Evolutionary conservation across 2,888 invertebrate genomes (phyloP).

Genomic region (Abscondita cerata): DNA sequence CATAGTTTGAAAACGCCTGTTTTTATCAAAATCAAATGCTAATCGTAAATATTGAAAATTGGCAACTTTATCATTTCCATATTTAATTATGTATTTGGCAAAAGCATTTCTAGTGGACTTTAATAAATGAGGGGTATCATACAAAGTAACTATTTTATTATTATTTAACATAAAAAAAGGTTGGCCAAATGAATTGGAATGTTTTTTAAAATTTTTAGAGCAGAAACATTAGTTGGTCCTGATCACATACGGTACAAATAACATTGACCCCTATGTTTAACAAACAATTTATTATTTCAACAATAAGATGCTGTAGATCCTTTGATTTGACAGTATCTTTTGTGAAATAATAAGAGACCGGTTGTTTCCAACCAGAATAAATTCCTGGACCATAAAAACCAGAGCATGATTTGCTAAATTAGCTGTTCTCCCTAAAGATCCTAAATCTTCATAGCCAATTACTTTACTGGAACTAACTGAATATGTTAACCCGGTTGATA

Average conservation of each 20-base stretch:
- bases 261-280: background rate
- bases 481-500: constrained; percentile 9
- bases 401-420: constrained; percentile 22
- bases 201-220: background rate
- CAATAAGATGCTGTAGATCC: background rate
- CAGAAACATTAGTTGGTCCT: background rate
- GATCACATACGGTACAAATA: background rate
- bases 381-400: constrained; percentile 20
- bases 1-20: background rate
- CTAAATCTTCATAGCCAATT: constrained; percentile 26
- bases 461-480: constrained; percentile 15
- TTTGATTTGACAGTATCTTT: background rate
- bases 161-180: background rate
- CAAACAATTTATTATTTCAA: background rate
- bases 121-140: constrained; percentile 5
- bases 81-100: background rate
- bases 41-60: background rate
- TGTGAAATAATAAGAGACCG: constrained; percentile 3
- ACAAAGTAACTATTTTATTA: constrained; percentile 1
- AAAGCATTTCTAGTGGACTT: constrained; percentile 3
- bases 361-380: background rate
- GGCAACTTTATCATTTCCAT: background rate
- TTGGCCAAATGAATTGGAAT: too few relatives aligned
- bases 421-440: constrained; percentile 17
- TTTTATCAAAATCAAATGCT: background rate